Evolutionary conservation across 2,888 invertebrate species (phyloP), one percentile per base, ranked within the genome.

Genomic region (Deroplatys truncata): DNA sequence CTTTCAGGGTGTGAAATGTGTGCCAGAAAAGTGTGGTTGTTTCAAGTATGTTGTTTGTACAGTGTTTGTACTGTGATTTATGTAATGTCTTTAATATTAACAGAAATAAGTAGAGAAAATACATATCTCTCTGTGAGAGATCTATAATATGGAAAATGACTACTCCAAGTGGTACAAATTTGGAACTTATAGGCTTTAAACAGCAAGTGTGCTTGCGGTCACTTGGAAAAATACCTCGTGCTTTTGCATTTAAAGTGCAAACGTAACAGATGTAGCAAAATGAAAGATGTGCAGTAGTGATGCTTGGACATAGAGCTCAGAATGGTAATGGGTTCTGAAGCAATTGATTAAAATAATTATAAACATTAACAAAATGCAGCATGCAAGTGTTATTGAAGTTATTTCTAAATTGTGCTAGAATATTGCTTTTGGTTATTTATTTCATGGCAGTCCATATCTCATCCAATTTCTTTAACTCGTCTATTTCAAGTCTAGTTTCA

Each of bases 11-110:
- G 86, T 87, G 83, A 87, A 82, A 87, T 86, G 86, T 87, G 87
- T 87, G 87, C 87, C 87, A 87, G 87, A 87, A 56, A 29, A 13
- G 87, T 87, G 82, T 87, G 87, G 72, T 86, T 49, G 25, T 35
- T 83, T 25, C n/a, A 85, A 28, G 28, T 49, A 16, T 85, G 49
- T 85, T 49, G 49, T 49, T 85, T 49, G 85, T 28, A 56, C 35
- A 35, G 85, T 49, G 49, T 49, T 85, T 49, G 85, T 28, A 56
- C 35, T 43, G 85, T 85, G 49, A 85, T 85, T 25, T 20, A 85
- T 35, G 84, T 35, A 85, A 35, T 85, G 56, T 72, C 56, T 72
- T 72, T 72, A 72, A 72, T 25, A 72, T 72, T 72, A 20, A 72
- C 56, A 72, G 56, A 72, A 72, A 72, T 1, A 72, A 72, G 20